Evolutionary conservation across 1,140 invertebrate genomes (phyloP), one percentile per base, ranked within the genome.

Genomic region (Schlechtendalia chinensis): DNA sequence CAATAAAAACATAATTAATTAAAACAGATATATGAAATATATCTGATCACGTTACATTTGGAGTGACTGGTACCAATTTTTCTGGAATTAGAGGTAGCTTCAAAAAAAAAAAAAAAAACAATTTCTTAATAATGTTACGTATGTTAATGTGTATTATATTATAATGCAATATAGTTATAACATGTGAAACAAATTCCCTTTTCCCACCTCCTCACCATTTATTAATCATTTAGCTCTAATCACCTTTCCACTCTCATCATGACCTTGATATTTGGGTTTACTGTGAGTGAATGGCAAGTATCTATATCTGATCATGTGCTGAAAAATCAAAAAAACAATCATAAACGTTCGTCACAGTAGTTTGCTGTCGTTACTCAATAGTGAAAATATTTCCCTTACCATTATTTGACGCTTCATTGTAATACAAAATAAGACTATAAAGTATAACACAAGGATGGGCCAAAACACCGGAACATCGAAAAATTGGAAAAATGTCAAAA

Each of bases 361-460:
- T 59, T 59, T 39, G 24, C 1, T n/a, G 1, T 11, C 1, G 24
- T n/a, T n/a, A n/a, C n/a, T n/a, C n/a, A 59, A 24, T 14, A n/a
- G 59, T 79, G n/a, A 12, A 22, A 47, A 29, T 50, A 63, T 53
- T 27, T 82, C 32, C 3, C 87, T 89, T 89, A 98, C 96, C 91
- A 94, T 98, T 84, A 99, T 99, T 90, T 99, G 98, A 85, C 96
- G 91, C 87, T 98, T 99, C 98, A 99, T 99, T 69, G 98, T 99
- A 84, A 99, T 94, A 87, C 95, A 95, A 86, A 99, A 96, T 82
- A 99, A 87, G 56, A 97, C 97, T 85, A 99, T 94, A 88, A 99
- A 99, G 87, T 99, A 99, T 92, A 99, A 96, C 81, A 99, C 96
- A 84, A 99, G 90, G 83, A 99, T 99, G 65, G 98, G 98, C 98